A percentile compares a stretch with the other conserved stretches of the same genome.
phyloP scores from a whole-genome alignment of 2,113 vertebrate species.

The Aythya baeri region DNA sequence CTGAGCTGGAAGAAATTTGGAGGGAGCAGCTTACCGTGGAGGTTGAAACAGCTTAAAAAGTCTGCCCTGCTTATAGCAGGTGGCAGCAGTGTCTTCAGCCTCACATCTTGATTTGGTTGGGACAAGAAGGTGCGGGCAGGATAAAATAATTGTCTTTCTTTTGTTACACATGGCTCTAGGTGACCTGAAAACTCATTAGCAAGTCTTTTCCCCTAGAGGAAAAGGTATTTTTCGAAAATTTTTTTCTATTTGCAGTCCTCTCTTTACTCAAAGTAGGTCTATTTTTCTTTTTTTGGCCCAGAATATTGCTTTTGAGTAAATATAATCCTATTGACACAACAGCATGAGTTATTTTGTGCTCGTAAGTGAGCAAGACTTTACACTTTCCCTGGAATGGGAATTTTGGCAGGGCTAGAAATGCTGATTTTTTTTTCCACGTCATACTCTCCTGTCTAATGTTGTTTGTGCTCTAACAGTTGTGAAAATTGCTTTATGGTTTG shows the following conservation, averaged over 20 bases:
- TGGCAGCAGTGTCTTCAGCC: neutral
- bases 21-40: neutral
- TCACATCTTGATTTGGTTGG: neutral
- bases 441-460: neutral
- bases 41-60: neutral
- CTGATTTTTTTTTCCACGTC: neutral
- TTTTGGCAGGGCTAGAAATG: neutral
- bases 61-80: neutral
- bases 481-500: neutral
- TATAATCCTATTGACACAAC: neutral
- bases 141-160: neutral
- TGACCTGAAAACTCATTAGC: neutral
- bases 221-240: neutral
- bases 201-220: neutral
- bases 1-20: neutral
- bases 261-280: neutral
- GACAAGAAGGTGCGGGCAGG: neutral
- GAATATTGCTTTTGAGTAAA: neutral
- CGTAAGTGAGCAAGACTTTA: neutral
- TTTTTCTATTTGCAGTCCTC: neutral
- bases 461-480: neutral
- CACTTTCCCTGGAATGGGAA: neutral
- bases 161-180: neutral
- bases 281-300: neutral
- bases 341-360: neutral